These are phyloP conservation scores for Cyaniris semiargus DNA, from an alignment of 2,888 invertebrate species.

Conservation along the genomic window DNA sequence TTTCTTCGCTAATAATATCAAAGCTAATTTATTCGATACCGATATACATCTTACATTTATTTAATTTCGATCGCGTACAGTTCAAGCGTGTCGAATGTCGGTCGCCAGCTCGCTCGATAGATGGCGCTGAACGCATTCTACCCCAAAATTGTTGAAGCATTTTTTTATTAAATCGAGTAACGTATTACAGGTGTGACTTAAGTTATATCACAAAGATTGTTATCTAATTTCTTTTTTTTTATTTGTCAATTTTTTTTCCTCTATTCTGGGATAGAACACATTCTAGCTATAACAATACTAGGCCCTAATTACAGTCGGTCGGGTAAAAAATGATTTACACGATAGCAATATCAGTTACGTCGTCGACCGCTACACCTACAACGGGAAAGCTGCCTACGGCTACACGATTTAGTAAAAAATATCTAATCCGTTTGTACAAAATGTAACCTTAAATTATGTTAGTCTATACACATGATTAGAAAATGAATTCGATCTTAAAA, in stretches of 20 bases:
- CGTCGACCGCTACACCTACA: conserved; percentile 51
- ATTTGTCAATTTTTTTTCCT: not conserved
- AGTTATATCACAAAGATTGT: not conserved
- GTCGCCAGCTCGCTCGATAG: conserved; percentile 23
- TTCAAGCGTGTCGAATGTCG: conserved; percentile 32
- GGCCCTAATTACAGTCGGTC: conserved; percentile 14
- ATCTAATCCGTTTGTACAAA: conserved; percentile 73
- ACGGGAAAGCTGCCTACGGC: conserved; percentile 58
- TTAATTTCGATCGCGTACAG: conserved; percentile 44
- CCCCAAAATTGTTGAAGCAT: not conserved
- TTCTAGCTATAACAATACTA: not conserved
- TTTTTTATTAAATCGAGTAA: not conserved
- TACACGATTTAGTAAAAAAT: conserved; percentile 67
- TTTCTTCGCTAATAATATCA: conserved; percentile 72
- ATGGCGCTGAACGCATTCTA: conserved; percentile 18
- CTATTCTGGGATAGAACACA: not conserved
- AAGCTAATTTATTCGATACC: conserved; percentile 66
- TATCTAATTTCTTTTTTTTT: not conserved
- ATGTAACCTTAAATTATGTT: conserved; percentile 57
- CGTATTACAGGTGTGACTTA: not conserved
- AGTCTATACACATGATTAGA: conserved; percentile 58
- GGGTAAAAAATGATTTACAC: conserved; percentile 33
- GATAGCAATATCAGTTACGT: conserved; percentile 61
- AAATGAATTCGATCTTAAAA: conserved; percentile 52
- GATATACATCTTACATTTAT: conserved; percentile 61